Evolutionary conservation across 2,113 vertebrate genomes (phyloP), one percentile per base, ranked within the genome.

Genomic region (Neotragus moschatus): DNA sequence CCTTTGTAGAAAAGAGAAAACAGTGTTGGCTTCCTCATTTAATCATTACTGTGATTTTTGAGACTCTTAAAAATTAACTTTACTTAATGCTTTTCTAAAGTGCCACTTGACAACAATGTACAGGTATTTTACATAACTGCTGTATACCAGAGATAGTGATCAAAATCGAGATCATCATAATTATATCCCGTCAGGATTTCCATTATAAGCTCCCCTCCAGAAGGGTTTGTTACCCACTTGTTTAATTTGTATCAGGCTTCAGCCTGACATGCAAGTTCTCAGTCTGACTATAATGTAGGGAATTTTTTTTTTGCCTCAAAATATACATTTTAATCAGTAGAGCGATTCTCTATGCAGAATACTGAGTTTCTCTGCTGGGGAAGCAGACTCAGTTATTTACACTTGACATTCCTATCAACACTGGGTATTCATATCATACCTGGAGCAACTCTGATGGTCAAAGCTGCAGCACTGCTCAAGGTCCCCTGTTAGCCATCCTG

Each of bases 61-160:
- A 94, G 81, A 47, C 36, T 97, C 82, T 94, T 95, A 88, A 97
- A 96, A 92, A 96, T 94, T 98, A 96, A 73, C 94, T 90, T 90
- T 97, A 92, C 23, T 30, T 47, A 63, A 85, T 88, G 88, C 43
- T 90, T 96, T 90, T 94, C 39, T 92, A 90, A 95, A 80, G 73
- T 84, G 81, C 88, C 94, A 95, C 55, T 96, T 97, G 93, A 95
- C 70, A 91, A 97, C 77, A 97, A 86, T 86, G 66, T 79, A 56
- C 60, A 85, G 49, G 97, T 95, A 89, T 97, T 97, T 97, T 98
- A 98, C 77, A 97, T 94, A 98, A 93, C 95, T 93, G 26, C 93
- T 85, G 55, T 82, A 96, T 81, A 94, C 60, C 0, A 2, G 80
- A 88, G 53, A 36, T 66, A 82, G 96, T 94, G 97, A 97, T 98